Evolutionary conservation across 2,113 vertebrate genomes (phyloP), one percentile per base, ranked within the genome.

Genomic region (Tringa solitaria): DNA sequence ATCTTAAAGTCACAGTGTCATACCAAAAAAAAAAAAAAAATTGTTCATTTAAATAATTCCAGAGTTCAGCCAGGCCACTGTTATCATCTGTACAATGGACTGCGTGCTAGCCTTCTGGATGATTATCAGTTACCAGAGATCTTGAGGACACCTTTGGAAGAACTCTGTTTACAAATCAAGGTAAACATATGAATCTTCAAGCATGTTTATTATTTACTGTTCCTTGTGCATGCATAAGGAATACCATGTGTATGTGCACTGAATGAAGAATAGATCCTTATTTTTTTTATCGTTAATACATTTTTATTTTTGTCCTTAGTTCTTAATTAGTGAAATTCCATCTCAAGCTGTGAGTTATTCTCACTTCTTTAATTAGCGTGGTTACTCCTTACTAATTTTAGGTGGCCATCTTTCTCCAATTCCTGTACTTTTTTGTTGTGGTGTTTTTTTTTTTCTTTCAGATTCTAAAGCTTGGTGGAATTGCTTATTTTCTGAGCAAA

Each of bases 101-200:
- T 99, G 19, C 98, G 99, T 96, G 99, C 99, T 53, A 99, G 98
- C 92, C 98, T 99, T 41, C 97, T 99, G 45, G 99, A 99, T 78
- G 98, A 98, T 93, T 99, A 99, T 93, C 99, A 99, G 84, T 83
- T 99, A 82, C 99, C 99, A 35, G 99, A 99, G 98, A 99, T 99
- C 94, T 97, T 99, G 95, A 98, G 99, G 97, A 99, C 99, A 1
- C 99, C 99, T 43, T 96, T 99, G 97, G 99, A 99, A 96, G 99
- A 99, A 28, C 99, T 99, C 60, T 99, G 99, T 95, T 98, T 99
- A 84, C 99, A 99, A 84, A 99, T 99, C 92, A 99, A 99, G 99
- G 99, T 99, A 95, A 96, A 28, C 51, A 26, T 17, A 20, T 4
- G 18, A n/a, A 21, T 32, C 60, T 27, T 37, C n/a, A 50, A 21